Evolutionary conservation across 1,140 invertebrate species (phyloP), one percentile per base, ranked within the genome.

Genomic region (Temnothorax curvispinosus): DNA sequence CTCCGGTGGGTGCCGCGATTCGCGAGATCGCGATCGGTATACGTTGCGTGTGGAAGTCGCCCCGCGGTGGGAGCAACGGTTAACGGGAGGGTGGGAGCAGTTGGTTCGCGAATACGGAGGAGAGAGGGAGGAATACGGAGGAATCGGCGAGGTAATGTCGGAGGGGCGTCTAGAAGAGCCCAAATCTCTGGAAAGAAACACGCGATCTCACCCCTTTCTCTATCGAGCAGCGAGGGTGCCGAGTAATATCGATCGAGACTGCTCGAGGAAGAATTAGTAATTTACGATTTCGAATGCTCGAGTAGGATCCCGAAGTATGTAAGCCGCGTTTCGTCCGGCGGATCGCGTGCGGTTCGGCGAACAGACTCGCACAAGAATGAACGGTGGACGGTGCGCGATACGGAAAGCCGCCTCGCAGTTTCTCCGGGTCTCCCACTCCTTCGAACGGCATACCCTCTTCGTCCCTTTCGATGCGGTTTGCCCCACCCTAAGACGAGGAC

Each of bases 331-430:
- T 27, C 13, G 50, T 13, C 2, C 35, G 5, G 6, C 41, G 3
- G 13, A 58, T 81, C 86, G 65, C 76, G 75, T 67, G 13, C 54
- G 80, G 65, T 67, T 18, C 54, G 80, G 65, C 74, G 87, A 84
- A 82, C 87, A 86, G 87, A 87, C 89, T 92, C 89, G 78, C 84
- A 85, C 86, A 65, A 78, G 91, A 93, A 93, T 93, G 93, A 92
- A 27, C 27, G 27, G 27, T 27, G 27, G 27, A 0, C 81, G 87
- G 54, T 60, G 52, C 82, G 15, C 81, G 71, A 65, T 74, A 77
- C 86, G 78, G 78, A 84, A 89, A 88, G 82, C 67, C 76, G 60
- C 75, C 27, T 27, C 27, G 54, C 75, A 9, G 41, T 78, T 82
- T 81, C 76, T 65, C 81, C 87, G 9, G 38, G 64, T 78, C 76